Evolutionary conservation across 2,113 vertebrate species (phyloP).

Genomic region (Takifugu flavidus): DNA sequence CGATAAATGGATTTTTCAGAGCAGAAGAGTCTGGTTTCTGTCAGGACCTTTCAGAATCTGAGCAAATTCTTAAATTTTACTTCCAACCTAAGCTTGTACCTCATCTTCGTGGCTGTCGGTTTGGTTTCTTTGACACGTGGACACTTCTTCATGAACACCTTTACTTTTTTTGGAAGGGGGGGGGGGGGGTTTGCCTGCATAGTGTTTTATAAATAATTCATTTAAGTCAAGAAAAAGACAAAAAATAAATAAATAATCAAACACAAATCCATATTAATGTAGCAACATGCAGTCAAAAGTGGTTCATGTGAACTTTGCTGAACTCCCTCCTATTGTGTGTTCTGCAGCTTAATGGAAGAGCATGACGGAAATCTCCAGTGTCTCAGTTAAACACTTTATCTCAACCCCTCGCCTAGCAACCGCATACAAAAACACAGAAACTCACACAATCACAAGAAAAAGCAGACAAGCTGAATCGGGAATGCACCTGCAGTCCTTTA

Average conservation of each 20-base stretch:
- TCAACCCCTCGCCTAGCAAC: conserved; percentile 66
- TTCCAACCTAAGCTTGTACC: no score
- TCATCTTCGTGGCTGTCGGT: no score
- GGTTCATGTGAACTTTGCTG: conserved; percentile 57
- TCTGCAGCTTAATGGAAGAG: conserved; percentile 52
- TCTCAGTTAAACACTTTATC: conserved; percentile 63
- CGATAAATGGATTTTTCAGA: not conserved
- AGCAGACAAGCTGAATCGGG: conserved; percentile 34
- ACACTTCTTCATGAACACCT: no score
- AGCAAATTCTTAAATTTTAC: no score
- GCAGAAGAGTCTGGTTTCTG: no score
- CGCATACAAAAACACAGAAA: conserved; percentile 54
- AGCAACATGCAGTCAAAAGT: conserved; percentile 40
- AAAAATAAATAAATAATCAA: conserved; percentile 16
- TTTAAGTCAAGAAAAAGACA: not conserved
- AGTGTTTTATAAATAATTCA: conserved; percentile 44
- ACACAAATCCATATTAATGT: conserved; percentile 53
- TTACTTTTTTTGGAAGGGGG: no score
- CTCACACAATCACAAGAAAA: conserved; percentile 40
- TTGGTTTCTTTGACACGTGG: no score
- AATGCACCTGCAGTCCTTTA: conserved; percentile 35
- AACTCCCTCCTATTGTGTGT: conserved; percentile 54
- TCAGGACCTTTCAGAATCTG: no score
- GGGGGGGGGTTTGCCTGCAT: conserved; percentile 31
- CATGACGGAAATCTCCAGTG: conserved; percentile 54